Evolutionary conservation across 2,113 vertebrate genomes (phyloP), one percentile per base, ranked within the genome.

Genomic region (Megaceryle maxima): DNA sequence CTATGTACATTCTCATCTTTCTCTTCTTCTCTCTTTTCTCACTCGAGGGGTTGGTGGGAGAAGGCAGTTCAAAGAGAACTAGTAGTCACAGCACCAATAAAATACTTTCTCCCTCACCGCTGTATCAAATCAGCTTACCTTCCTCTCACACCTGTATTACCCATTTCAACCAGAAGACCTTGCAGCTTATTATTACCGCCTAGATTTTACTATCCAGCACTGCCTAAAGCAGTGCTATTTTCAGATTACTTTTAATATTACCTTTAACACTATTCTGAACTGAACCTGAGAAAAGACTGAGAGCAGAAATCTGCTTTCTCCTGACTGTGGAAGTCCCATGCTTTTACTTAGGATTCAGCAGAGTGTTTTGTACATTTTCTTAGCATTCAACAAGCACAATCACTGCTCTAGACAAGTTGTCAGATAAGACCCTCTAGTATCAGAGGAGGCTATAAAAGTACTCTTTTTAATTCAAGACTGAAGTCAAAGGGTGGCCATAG

Each of bases 401-500:
- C 3, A 10, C n/a, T 64, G 35, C 46, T 60, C 59, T 6, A 37
- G 22, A 82, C 76, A 90, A 70, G 53, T 28, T 75, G 53, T 64
- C 70, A 60, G 20, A 11, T 41, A 69, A 88, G 91, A 96, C 73
- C 85, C 63, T 86, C 83, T 82, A 69, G 74, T 87, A 84, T 73
- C 66, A 88, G 66, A 76, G 81, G 29, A 78, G 43, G 43, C 48
- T 88, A 70, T 16, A n/a, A 16, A 68, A 87, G 37, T 20, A 63
- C 56, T 35, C 5, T 0, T 5, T 48, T n/a, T 41, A 43, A 8
- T 79, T 16, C 5, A 17, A 46, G 39, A 53, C 35, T 35, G 15
- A 70, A 76, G 53, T 26, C 46, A 48, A 64, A 66, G 28, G 43
- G n/a, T 3, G 5, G 64, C 8, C 20, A 10, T 0, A 51, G 37